These are phyloP conservation scores for Omphaloscelis lunosa DNA, from an alignment of 2,888 invertebrate genomes.

Conservation along the genomic window DNA sequence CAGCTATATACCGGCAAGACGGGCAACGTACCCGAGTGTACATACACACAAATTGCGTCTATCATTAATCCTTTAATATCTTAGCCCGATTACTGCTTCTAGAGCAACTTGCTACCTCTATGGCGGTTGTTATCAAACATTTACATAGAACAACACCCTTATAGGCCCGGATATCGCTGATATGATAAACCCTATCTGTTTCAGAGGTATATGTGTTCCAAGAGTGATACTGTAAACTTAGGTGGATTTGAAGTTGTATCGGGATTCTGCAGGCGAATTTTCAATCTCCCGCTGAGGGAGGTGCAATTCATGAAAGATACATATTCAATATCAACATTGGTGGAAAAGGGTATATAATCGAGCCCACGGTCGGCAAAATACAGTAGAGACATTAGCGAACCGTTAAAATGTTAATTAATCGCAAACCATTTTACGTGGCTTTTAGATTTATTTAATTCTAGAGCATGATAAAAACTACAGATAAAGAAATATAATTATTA, in stretches of 20 bases:
- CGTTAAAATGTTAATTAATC: background rate
- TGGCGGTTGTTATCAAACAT: constrained; percentile 41
- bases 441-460: background rate
- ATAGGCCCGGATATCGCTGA: constrained; percentile 21
- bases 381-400: background rate
- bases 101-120: constrained; percentile 9
- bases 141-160: constrained; percentile 33
- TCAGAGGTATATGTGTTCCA: background rate
- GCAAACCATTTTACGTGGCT: background rate
- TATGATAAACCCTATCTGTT: constrained; percentile 35
- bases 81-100: constrained; percentile 34
- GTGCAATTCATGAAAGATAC: background rate
- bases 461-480: background rate
- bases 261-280: background rate
- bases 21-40: background rate
- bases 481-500: background rate
- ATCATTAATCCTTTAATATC: constrained; percentile 57
- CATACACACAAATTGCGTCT: constrained; percentile 18
- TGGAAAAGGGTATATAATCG: background rate
- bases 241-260: constrained; percentile 18
- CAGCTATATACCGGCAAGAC: background rate
- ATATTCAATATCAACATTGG: background rate
- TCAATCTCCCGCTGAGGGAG: background rate
- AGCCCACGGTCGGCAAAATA: background rate
- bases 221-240: constrained; percentile 3